phyloP scores from a whole-genome alignment of 2,888 invertebrate genomes.

The Aelia acuminata region DNA sequence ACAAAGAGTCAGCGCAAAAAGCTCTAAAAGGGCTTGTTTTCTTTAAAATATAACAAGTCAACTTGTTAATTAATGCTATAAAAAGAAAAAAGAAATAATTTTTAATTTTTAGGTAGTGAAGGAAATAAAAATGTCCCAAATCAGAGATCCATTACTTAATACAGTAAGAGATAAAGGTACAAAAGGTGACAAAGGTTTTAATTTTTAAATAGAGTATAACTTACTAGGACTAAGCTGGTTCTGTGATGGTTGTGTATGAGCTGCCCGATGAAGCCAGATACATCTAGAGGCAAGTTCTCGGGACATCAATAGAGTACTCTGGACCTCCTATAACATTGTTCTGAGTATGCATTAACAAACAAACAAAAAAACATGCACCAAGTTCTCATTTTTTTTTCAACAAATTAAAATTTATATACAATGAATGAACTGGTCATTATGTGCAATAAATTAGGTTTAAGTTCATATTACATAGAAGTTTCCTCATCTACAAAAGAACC shows the following conservation, averaged over 20 bases:
- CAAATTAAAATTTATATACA: no score
- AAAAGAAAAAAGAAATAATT: no score
- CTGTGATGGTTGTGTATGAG: slow-evolving; percentile 68
- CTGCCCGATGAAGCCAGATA: slow-evolving; percentile 81
- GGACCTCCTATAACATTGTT: slow-evolving; percentile 76
- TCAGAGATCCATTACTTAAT: background rate
- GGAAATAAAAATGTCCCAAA: background rate
- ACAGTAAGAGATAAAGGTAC: background rate
- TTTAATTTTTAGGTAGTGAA: no score
- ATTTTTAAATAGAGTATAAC: background rate
- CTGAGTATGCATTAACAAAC: background rate
- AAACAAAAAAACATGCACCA: background rate
- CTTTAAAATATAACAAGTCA: no score
- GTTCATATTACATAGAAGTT: no score
- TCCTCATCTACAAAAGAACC: no score
- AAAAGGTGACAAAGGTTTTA: background rate
- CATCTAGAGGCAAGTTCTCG: slow-evolving; percentile 82
- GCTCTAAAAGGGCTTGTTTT: no score
- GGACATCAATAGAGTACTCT: slow-evolving; percentile 85
- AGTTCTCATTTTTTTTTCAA: background rate
- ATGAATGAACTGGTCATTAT: no score
- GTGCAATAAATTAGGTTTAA: no score
- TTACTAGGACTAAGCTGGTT: slow-evolving; percentile 35
- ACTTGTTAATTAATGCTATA: no score
- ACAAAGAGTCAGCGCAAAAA: no score